Evolutionary conservation across 2,113 vertebrate species (phyloP).

Genomic region (Sceloporus undulatus): DNA sequence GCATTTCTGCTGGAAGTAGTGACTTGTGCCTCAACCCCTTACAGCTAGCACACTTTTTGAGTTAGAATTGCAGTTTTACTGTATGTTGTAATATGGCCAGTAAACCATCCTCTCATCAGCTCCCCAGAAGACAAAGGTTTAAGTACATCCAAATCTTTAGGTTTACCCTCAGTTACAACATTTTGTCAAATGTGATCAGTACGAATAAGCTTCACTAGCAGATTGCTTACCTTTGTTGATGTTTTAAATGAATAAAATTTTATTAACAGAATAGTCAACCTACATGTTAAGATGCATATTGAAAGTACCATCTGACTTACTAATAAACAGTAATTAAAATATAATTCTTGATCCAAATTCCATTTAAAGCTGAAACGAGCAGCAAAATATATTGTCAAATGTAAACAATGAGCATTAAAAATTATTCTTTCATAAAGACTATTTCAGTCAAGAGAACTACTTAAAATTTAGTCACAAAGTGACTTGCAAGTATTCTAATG

Average conservation of each 20-base stretch:
- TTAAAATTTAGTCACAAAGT: neutral
- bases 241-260: neutral
- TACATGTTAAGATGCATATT: neutral
- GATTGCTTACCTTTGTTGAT: neutral
- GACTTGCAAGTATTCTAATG: slow-evolving; percentile 10
- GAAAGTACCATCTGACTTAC: neutral
- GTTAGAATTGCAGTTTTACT: too few species aligned
- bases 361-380: neutral
- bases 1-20: too few species aligned
- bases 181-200: neutral
- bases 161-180: neutral
- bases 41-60: too few species aligned
- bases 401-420: slow-evolving; percentile 31
- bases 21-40: too few species aligned
- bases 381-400: neutral
- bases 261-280: slow-evolving; percentile 9
- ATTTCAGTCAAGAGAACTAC: slow-evolving; percentile 46
- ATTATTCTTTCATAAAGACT: slow-evolving; percentile 32
- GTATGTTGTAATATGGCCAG: neutral
- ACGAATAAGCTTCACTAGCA: neutral
- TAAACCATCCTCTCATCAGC: neutral
- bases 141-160: neutral
- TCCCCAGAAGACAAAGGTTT: neutral
- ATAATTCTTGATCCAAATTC: neutral
- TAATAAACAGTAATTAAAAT: neutral